These are phyloP conservation scores for Melanchra persicariae DNA, from an alignment of 2,888 invertebrate genomes.

Conservation along the genomic window DNA sequence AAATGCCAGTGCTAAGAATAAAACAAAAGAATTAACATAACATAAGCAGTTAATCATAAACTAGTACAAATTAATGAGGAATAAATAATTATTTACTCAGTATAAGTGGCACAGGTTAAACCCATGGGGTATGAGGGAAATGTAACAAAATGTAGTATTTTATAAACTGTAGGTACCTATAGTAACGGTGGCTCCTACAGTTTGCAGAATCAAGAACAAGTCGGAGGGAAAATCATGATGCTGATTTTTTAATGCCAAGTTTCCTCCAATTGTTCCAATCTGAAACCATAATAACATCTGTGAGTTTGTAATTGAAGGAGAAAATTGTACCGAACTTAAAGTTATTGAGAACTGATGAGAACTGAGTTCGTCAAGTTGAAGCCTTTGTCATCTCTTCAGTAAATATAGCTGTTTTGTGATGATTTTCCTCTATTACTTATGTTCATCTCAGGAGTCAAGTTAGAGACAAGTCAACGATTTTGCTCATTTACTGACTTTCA, in stretches of 20 bases:
- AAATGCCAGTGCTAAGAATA: background rate
- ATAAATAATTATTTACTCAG: background rate
- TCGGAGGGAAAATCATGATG: constrained; percentile 94
- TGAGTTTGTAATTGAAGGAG: background rate
- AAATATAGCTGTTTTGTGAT: too few relatives aligned
- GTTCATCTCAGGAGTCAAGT: too few relatives aligned
- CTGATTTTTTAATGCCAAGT: constrained; percentile 91
- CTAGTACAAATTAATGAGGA: background rate
- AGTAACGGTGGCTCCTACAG: constrained; percentile 90
- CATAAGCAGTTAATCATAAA: background rate
- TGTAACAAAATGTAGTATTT: background rate
- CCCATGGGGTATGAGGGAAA: too few relatives aligned
- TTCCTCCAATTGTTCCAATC: constrained; percentile 94
- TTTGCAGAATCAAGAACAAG: constrained; percentile 92
- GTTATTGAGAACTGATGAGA: too few relatives aligned
- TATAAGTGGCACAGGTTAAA: too few relatives aligned
- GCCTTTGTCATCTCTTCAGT: too few relatives aligned
- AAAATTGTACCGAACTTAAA: too few relatives aligned
- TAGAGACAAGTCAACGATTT: too few relatives aligned
- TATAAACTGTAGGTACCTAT: constrained; percentile 78
- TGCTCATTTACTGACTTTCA: too few relatives aligned
- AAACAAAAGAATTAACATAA: background rate
- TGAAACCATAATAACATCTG: constrained; percentile 68
- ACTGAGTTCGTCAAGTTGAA: too few relatives aligned
- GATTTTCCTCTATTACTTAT: too few relatives aligned